A percentile compares a stretch with the other conserved stretches of the same genome.
Evolutionary conservation across 2,113 vertebrate species (phyloP).

Genomic region (Pterocles gutturalis): DNA sequence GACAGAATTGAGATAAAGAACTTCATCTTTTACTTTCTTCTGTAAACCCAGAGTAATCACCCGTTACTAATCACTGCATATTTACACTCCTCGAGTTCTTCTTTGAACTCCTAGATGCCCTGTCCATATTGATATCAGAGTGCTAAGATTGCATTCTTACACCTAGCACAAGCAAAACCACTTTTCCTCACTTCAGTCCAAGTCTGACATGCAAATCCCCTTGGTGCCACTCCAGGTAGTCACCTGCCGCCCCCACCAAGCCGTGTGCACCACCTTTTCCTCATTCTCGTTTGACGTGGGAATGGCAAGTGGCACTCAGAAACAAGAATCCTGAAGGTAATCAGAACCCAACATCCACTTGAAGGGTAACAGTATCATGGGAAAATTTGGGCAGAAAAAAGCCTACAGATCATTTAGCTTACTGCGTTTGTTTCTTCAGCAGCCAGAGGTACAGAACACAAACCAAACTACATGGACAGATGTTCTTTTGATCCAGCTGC

Average conservation of each 20-base stretch:
- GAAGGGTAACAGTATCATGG: neutral
- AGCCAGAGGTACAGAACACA: neutral
- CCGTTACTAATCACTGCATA: neutral
- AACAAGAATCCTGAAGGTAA: neutral
- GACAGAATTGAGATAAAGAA: neutral
- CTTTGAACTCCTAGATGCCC: neutral
- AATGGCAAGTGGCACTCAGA: neutral
- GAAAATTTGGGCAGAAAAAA: neutral
- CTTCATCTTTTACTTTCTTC: neutral
- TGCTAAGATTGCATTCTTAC: neutral
- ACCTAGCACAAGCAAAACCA: neutral
- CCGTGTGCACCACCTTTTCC: neutral
- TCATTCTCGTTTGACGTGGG: neutral
- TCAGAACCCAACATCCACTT: neutral
- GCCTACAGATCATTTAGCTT: neutral
- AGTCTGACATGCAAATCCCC: neutral
- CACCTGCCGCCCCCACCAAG: neutral
- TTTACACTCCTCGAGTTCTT: neutral
- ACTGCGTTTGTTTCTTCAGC: neutral
- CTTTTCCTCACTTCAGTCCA: neutral
- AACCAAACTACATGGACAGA: neutral
- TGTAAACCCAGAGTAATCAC: neutral
- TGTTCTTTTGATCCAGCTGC: neutral
- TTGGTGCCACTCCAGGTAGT: neutral
- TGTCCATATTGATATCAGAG: rapidly evolving